Conservation (phyloP, 2,888 invertebrate species). For the Rotaria sp. region DNA sequence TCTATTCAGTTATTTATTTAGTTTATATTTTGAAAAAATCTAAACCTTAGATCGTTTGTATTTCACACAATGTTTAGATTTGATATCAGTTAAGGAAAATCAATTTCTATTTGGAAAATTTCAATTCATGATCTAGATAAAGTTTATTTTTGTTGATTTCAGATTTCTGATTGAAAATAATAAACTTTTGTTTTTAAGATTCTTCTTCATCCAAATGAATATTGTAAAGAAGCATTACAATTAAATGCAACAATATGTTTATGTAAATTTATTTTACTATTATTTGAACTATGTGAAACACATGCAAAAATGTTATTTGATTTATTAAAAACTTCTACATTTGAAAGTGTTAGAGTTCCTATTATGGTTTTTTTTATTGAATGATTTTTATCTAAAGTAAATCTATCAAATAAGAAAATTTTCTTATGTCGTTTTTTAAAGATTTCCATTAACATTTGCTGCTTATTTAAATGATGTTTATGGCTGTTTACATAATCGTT, state of each 20-base stretch:
- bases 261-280: conserved; percentile 64
- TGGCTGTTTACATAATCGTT: conserved; percentile 70
- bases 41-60: too few species aligned
- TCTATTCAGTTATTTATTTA: too few species aligned
- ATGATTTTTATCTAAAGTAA: conserved; percentile 26
- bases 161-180: too few species aligned
- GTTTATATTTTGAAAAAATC: too few species aligned
- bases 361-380: conserved; percentile 67
- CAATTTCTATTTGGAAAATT: too few species aligned
- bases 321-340: conserved; percentile 69
- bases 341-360: conserved; percentile 70
- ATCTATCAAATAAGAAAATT: conserved; percentile 58
- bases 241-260: conserved; percentile 67
- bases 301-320: conserved; percentile 70
- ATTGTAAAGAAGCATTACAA: conserved; percentile 61
- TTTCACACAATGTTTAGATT: too few species aligned
- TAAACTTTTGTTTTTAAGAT: too few species aligned
- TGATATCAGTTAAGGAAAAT: too few species aligned
- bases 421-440: too few species aligned
- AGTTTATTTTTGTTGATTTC: too few species aligned
- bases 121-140: too few species aligned
- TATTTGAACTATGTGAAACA: conserved; percentile 53
- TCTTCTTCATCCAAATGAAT: conserved; percentile 62
- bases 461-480: conserved; percentile 84
- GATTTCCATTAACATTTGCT: conserved; percentile 84